Evolutionary conservation across 2,888 invertebrate genomes (phyloP), one percentile per base, ranked within the genome.

Genomic region (Ormyrus labotus): DNA sequence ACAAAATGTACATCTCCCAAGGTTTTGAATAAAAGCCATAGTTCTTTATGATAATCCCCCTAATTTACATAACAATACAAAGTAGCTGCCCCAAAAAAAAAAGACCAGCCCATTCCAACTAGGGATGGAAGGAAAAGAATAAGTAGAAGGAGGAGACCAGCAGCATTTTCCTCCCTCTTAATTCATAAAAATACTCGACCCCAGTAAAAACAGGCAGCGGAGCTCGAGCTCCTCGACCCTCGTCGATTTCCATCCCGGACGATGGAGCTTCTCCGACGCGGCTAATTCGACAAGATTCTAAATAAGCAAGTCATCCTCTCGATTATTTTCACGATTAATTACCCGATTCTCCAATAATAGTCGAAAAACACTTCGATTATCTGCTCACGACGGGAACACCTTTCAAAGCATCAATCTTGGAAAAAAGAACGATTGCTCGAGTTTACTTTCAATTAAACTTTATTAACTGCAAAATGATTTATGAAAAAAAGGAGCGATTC

Each of bases 181-280:
- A 86, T 86, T 86, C 85, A 85, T 85, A 87, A 86, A 85, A 87
- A 87, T 84, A 86, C 85, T 84, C 74, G 76, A 75, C 80, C 82
- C 34, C 5, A 69, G 71, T 11, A 82, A 77, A 77, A 80, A 76
- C 73, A 82, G 80, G 76, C 83, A 71, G 78, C 80, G 74, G 78
- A 67, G 34, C 55, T 60, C 60, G 48, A 50, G 13, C 55, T 67
- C 19, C 11, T 60, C 75, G 68, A 80, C 82, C 81, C 82, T 83
- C 82, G 70, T 81, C 80, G 78, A 83, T 80, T 80, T 82, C 78
- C 81, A 79, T 82, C 67, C 64, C 80, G 34, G 50, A 55, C 51
- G 58, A 50, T 64, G 11, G 11, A 60, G 67, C 65, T 75, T 67
- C 51, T 51, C 67, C 58, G 75, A 82, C 79, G 70, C 73, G 76